Base-by-base conservation (phyloP, 2,888 invertebrate genomes). In the Halocaridina rubra region DNA sequence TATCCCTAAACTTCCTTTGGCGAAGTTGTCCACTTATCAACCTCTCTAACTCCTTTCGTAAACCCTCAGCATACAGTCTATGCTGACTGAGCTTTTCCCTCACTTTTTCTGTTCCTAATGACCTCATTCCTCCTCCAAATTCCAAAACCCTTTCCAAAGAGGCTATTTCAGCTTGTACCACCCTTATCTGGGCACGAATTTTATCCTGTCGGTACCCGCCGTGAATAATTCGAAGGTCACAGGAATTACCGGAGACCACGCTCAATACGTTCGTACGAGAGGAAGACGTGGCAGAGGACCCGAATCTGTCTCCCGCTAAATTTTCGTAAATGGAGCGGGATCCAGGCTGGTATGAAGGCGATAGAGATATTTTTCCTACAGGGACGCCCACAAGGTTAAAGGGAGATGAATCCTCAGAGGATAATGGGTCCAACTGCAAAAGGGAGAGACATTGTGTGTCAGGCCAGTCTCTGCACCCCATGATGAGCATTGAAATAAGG, bases 21-120 rank as follows among this genome's bases (percentile, higher is more conserved):
- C 88, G 75, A 69, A 88, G 59, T 32, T 86, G 85, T 39, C 88
- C 88, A 33, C 88, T 88, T 46, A 88, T 88, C 19, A 88, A 79
- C 64, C 88, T 78, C 32, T 88, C 85, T n/a, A 88, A 64, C 39
- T 80, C 88, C 59, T 84, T 85, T 46, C 86, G 85, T 5, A 87
- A 79, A 27, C 78, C 74, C n/a, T 57, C 79, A 71, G 67, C 71
- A 71, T 13, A 39, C 7, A 13, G 7, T 22, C n/a, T 61, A 5
- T 22, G 19, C 29, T 64, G 30, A 22, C 32, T 32, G 24, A 87
- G 57, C 61, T 80, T 81, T n/a, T 67, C 76, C 72, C 75, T 75
- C 30, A 87, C 19, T n/a, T 75, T 33, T 16, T 76, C 67, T 3
- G 72, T 80, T 24, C 85, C 85, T 13, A 53, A 24, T 3, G 79